A percentile compares a stretch with the other conserved stretches of the same genome.
Evolutionary conservation across 2,888 invertebrate species (phyloP).

Genomic region (Parascotia fuliginaria): DNA sequence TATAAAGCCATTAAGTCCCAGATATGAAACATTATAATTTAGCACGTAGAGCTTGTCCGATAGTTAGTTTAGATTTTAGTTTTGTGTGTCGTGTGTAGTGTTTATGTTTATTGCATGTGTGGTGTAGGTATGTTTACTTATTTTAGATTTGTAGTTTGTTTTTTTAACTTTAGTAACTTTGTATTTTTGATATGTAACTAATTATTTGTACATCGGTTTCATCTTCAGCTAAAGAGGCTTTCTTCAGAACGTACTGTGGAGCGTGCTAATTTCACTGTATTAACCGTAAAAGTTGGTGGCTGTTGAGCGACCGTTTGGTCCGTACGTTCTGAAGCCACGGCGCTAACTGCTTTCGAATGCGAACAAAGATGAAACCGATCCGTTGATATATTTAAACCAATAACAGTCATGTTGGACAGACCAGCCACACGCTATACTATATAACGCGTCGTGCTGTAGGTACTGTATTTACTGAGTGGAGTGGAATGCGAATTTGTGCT

Average conservation of each 20-base stretch:
- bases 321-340: conserved; percentile 21
- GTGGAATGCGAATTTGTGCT: conserved; percentile 88
- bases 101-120: conserved; percentile 71
- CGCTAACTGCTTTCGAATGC: conserved; percentile 34
- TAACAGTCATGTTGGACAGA: conserved; percentile 45
- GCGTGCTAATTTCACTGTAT: conserved; percentile 14
- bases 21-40: conserved; percentile 48
- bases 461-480: conserved; percentile 77
- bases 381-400: conserved; percentile 27
- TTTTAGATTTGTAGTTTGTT: conserved; percentile 43
- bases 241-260: conserved; percentile 22
- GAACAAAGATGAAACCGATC: conserved; percentile 46
- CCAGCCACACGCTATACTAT: conserved; percentile 67
- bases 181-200: conserved; percentile 49
- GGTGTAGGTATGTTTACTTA: conserved; percentile 60
- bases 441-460: conserved; percentile 71
- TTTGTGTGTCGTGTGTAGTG: conserved; percentile 57
- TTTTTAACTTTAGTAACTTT: conserved; percentile 33
- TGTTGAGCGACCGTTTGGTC: conserved; percentile 3
- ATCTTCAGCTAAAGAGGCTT: conserved; percentile 50
- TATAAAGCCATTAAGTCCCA: conserved; percentile 55
- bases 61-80: conserved; percentile 57
- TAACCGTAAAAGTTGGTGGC: neutral
- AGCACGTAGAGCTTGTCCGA: conserved; percentile 69
- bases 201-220: conserved; percentile 54